Conservation (phyloP, 2,113 vertebrate species). For the Gracilinanus agilis region DNA sequence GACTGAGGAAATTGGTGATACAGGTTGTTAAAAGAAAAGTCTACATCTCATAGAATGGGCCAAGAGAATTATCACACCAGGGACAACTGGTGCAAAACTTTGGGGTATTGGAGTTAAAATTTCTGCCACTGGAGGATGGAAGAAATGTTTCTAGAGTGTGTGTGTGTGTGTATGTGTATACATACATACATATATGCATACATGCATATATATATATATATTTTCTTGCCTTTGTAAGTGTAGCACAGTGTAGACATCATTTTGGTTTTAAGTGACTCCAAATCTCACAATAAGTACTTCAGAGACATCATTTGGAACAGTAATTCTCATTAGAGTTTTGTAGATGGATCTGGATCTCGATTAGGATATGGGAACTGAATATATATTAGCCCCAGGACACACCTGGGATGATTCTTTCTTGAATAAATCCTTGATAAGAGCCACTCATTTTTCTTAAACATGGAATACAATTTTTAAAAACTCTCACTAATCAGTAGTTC, state of each 20-base stretch:
- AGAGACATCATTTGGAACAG: background rate
- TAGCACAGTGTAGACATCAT: background rate
- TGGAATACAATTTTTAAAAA: background rate
- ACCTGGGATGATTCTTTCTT: background rate
- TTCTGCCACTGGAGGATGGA: background rate
- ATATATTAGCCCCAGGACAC: background rate
- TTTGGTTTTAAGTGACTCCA: background rate
- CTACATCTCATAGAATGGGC: conserved; percentile 15
- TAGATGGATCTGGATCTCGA: too few relatives aligned
- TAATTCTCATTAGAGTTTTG: background rate
- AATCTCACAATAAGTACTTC: too few relatives aligned
- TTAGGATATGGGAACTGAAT: rapidly evolving
- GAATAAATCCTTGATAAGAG: background rate
- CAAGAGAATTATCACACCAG: background rate
- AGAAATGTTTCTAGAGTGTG: background rate
- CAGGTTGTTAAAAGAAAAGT: background rate
- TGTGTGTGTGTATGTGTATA: background rate
- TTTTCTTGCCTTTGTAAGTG: background rate
- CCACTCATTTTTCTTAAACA: background rate
- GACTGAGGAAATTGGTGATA: background rate
- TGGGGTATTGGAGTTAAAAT: background rate
- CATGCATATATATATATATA: background rate
- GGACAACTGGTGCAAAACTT: background rate
- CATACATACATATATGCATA: background rate
- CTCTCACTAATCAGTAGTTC: background rate